Conservation (phyloP, 2,113 vertebrate genomes). For the Hylia prasina region DNA sequence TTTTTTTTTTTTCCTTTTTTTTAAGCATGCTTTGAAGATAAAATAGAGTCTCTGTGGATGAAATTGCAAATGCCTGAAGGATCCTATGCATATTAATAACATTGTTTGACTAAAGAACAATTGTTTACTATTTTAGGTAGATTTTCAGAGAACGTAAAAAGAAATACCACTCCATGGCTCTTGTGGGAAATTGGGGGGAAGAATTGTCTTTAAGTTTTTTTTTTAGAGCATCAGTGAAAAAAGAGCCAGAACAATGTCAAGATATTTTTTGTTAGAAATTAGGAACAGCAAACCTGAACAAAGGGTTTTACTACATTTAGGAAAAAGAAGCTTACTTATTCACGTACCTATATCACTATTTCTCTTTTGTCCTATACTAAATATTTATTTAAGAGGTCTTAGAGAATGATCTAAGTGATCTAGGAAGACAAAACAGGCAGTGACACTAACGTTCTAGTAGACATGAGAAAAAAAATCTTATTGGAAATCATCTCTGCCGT, state of each 20-base stretch:
- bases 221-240: not conserved
- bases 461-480: not conserved
- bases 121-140: not conserved
- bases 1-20: no score
- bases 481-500: not conserved
- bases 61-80: not conserved
- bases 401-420: not conserved
- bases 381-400: not conserved
- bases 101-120: not conserved
- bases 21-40: not conserved
- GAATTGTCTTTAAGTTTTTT: not conserved
- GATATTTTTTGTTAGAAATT: not conserved
- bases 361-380: not conserved
- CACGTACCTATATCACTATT: not conserved
- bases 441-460: not conserved
- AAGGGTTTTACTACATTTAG: not conserved
- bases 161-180: not conserved
- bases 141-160: not conserved
- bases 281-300: not conserved
- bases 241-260: not conserved
- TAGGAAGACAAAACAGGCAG: not conserved
- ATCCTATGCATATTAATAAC: not conserved
- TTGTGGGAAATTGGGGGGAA: accelerated
- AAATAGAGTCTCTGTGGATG: not conserved
- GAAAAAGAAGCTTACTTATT: not conserved